Percentiles rank a stretch among this genome's conserved stretches.
Conservation (phyloP, 2,113 vertebrate species). For the Eidolon helvum region DNA sequence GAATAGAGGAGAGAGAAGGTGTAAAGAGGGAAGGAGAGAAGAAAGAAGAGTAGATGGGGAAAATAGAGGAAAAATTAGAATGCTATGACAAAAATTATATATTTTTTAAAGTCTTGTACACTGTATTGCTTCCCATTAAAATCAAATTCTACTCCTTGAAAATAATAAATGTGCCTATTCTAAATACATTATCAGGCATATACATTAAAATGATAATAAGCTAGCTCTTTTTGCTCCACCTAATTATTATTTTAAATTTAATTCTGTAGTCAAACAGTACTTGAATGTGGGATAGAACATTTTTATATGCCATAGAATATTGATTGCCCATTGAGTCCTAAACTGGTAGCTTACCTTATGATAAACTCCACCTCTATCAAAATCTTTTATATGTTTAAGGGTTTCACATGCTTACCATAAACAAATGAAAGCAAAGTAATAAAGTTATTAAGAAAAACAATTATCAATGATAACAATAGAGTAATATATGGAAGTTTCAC, state of each 20-base stretch:
- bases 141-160: neutral
- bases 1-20: neutral
- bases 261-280: neutral
- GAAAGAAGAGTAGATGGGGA: neutral
- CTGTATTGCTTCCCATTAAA: neutral
- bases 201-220: neutral
- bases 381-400: neutral
- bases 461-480: neutral
- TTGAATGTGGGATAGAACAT: neutral
- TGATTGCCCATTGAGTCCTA: neutral
- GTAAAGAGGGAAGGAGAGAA: neutral
- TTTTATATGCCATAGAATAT: neutral
- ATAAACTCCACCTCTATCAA: neutral
- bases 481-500: neutral
- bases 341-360: neutral
- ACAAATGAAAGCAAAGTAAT: neutral
- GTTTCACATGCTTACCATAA: neutral
- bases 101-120: neutral
- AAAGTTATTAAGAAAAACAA: neutral
- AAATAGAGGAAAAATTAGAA: neutral
- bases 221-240: neutral
- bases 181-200: neutral
- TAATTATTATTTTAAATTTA: neutral
- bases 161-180: neutral
- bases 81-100: neutral